Evolutionary conservation across 2,113 vertebrate genomes (phyloP).

Genomic region (Calidris pugnax): DNA sequence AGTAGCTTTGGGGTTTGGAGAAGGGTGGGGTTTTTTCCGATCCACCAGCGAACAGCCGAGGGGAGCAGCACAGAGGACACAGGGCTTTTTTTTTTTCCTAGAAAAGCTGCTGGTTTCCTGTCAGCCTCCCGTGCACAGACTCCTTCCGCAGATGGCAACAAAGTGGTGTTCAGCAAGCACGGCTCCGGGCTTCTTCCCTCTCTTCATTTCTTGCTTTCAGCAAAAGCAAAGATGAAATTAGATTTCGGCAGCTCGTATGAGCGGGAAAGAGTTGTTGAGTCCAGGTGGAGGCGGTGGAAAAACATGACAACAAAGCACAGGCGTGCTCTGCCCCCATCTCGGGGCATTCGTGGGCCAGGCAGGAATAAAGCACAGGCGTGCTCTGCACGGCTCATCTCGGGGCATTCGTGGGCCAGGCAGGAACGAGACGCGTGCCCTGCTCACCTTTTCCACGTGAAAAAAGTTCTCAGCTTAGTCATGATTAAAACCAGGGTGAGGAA

Average conservation of each 20-base stretch:
- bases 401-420: not conserved
- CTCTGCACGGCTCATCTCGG: not conserved
- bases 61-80: conserved; percentile 41
- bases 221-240: conserved; percentile 50
- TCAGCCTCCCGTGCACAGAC: not conserved
- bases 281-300: conserved; percentile 27
- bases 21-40: not conserved
- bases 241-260: conserved; percentile 4
- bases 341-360: not conserved
- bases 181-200: conserved; percentile 26
- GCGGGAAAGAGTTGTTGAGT: conserved; percentile 14
- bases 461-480: not conserved
- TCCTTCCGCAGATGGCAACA: conserved; percentile 25
- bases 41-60: not conserved
- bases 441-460: not conserved
- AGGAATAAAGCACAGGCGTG: not conserved
- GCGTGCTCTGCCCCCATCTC: not conserved
- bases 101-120: conserved; percentile 56
- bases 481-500: not conserved
- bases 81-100: conserved; percentile 41
- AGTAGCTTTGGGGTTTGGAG: not conserved
- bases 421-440: not conserved
- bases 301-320: not conserved
- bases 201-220: conserved; percentile 7
- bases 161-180: conserved; percentile 15